Base-by-base conservation (phyloP, 2,113 vertebrate genomes). In the Symphodus melops region DNA sequence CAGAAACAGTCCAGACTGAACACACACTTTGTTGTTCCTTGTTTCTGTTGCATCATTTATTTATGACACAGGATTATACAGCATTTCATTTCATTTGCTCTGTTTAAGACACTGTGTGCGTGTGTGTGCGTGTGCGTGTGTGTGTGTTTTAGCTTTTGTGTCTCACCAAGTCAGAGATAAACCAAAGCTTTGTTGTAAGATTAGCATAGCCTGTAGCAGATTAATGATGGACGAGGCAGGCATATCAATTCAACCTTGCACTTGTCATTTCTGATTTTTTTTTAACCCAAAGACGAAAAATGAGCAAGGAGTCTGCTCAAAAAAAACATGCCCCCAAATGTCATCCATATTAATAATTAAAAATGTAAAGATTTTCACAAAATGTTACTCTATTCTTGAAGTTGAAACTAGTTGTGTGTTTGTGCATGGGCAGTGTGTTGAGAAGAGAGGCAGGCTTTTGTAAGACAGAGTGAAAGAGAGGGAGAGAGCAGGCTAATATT, bases 401-500 rank as follows among this genome's bases (percentile, higher is more conserved):
- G 48, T 9, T 17, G 1, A 53, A 67, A 68, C 66, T 14, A 61
- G 49, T 20, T 17, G 36, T 23, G 65, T 66, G 39, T 23, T 65
- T 75, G 60, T 68, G 70, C 75, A 68, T 33, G 28, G 28, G 62
- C 67, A 63, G 80, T 61, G 54, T 79, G 68, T 78, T 49, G 61
- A 61, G 39, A 79, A 71, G 39, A 61, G 44, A 72, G 25, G 54
- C 23, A 72, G 70, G 39, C 51, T 79, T 77, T 59, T 28, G 52
- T 80, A 74, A 81, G 55, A 68, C 36, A 80, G 69, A 53, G 59
- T 13, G 72, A 70, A 41, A 49, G 54, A 53, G 21, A 67, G 67
- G 42, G 80, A 75, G 55, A 82, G 72, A 82, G 53, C 59, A 66
- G 58, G 81, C 68, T 91, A 87, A 90, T 94, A 94, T 94, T 94